Base-by-base conservation (phyloP, 2,888 invertebrate genomes). In the Platycheirus albimanus region DNA sequence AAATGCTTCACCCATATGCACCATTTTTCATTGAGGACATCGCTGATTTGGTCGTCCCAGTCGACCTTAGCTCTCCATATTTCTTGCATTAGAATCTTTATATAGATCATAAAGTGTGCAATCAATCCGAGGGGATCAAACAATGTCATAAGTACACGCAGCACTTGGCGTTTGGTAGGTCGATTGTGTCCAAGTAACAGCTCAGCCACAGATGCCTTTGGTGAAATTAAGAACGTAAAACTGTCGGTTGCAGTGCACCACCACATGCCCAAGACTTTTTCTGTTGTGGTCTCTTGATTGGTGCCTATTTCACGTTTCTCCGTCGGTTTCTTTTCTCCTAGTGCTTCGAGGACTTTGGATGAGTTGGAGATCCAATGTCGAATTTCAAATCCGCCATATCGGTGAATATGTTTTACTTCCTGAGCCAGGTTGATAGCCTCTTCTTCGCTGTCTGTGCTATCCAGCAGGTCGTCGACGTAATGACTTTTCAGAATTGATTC, bases 341-440 rank as follows among this genome's bases (percentile, higher is more conserved):
- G 58, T 2, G 38, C 74, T 0, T 28, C 28, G 1, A 61, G 36
- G 19, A 76, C 69, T 13, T 71, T 52, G 3, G 11, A 0, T 1
- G 77, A 74, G 11, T 85, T 85, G 0, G 84, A 78, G 8, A 77
- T 11, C 74, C 71, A 85, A n/a, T 85, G 80, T 7, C 80, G 24
- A 11, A 85, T 85, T 19, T 77, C 45, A 36, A 85, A 85, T 0
- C 77, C 67, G 1, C 56, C 80, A 0, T 24, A 13, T 2, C 8
- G 24, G 28, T 80, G 83, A 15, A 84, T 43, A 54, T 80, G 77
- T 8, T 8, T 33, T 33, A 33, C 7, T 33, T 33, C 8, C 7
- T 33, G 30, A 8, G 8, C 30, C 3, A 8, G 30, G 3, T 8
- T 8, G 1, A 33, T 33, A 33, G 30, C 8, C 7, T 33, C 30